Evolutionary conservation across 2,113 vertebrate species (phyloP), one percentile per base, ranked within the genome.

Genomic region (Microtus ochrogaster): DNA sequence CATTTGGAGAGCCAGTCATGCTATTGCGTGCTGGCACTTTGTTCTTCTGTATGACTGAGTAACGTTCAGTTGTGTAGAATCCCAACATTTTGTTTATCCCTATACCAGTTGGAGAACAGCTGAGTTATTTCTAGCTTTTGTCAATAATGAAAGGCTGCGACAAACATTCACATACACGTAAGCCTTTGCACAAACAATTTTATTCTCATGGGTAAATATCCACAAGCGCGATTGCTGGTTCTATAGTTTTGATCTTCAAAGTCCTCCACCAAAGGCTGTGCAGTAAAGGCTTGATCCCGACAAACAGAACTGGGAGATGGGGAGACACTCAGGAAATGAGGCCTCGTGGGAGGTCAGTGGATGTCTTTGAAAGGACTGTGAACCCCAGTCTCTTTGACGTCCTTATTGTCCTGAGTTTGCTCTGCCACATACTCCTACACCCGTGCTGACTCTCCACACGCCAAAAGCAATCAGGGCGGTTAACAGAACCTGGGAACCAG

Each of bases 71-170:
- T 76, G 52, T 81, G 22, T 33, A 30, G 70, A 93, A 79, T 78
- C 2, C 26, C 93, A 76, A 44, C 89, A 47, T 90, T 96, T 89
- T 89, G 8, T 82, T 94, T 92, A 70, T 93, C 49, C 33, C 7
- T 44, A 41, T 74, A 63, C 33, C 36, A 44, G 19, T 21, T 47
- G 79, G 85, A 86, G 12, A 9, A 49, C 19, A 84, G 88, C 41
- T 63, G 55, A 39, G 11, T 76, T 93, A 52, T 81, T 91, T 79
- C 68, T 79, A 92, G 33, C 52, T 96, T 93, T 92, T 83, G 65
- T 88, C 79, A 84, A 19, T 78, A 87, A 39, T 52, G 28, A 95
- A 81, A 79, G 76, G 21, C 26, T 68, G 24, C 55, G 49, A 47
- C 70, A 82, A 89, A 92, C 52, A 82, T 17, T 81, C 44, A 82